phyloP scores from a whole-genome alignment of 2,888 invertebrate genomes.

The Liodrosophila aerea region DNA sequence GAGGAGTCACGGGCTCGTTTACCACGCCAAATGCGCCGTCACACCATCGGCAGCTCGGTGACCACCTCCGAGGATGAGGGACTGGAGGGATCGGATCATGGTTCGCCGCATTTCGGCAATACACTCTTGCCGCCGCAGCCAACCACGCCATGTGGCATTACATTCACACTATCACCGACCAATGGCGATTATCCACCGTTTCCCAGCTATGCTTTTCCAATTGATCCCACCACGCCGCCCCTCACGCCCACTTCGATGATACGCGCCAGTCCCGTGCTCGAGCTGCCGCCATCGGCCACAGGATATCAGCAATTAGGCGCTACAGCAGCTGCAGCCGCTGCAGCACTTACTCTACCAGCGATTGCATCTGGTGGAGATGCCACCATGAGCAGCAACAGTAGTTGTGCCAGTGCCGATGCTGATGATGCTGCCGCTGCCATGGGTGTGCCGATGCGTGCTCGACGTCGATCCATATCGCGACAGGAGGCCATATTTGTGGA shows the following conservation, averaged over 20 bases:
- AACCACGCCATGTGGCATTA: slow-evolving; percentile 85
- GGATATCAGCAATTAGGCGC: slow-evolving; percentile 29
- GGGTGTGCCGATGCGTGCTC: slow-evolving; percentile 80
- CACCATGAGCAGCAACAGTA: not conserved
- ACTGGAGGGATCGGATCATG: slow-evolving; percentile 82
- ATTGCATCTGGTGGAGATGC: slow-evolving; percentile 40
- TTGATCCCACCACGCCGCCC: slow-evolving; percentile 80
- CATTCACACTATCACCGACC: slow-evolving; percentile 86
- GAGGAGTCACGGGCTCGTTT: slow-evolving; percentile 74
- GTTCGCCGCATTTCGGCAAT: slow-evolving; percentile 82
- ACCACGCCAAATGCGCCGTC: slow-evolving; percentile 78
- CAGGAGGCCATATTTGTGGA: slow-evolving; percentile 92
- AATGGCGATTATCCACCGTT: slow-evolving; percentile 81
- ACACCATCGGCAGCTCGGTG: slow-evolving; percentile 79
- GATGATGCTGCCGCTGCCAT: slow-evolving; percentile 68
- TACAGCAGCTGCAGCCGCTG: slow-evolving; percentile 31
- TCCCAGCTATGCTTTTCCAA: slow-evolving; percentile 75
- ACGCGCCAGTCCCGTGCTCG: slow-evolving; percentile 79
- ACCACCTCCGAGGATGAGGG: slow-evolving; percentile 83
- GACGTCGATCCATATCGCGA: slow-evolving; percentile 89
- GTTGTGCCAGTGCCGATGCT: slow-evolving; percentile 38
- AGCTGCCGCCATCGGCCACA: slow-evolving; percentile 57
- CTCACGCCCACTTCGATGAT: slow-evolving; percentile 28
- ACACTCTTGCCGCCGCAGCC: slow-evolving; percentile 82
- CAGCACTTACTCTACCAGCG: slow-evolving; percentile 63